Conservation (phyloP, 2,888 invertebrate species). For the Temnothorax rugatulus region DNA sequence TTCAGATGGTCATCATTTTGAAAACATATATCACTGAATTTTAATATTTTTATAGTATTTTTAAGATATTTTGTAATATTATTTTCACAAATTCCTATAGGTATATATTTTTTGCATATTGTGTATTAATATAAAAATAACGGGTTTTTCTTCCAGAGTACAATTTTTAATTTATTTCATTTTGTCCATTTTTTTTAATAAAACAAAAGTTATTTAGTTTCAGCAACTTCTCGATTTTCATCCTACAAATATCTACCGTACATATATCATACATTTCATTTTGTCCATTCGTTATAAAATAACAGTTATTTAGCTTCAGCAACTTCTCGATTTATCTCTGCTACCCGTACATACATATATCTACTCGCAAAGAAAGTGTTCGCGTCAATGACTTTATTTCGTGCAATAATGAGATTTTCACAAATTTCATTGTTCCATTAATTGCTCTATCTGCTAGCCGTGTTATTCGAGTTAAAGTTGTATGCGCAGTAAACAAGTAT, state of each 20-base stretch:
- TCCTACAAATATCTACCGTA: too few relatives aligned
- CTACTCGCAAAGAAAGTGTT: neutral
- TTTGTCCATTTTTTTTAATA: too few relatives aligned
- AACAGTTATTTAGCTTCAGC: neutral
- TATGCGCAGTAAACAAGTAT: slow-evolving; percentile 21
- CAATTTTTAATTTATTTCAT: neutral
- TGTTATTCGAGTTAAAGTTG: slow-evolving; percentile 31
- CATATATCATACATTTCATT: neutral
- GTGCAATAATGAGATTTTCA: slow-evolving; percentile 17
- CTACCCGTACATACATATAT: too few relatives aligned
- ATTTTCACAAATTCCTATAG: neutral
- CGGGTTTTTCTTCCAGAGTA: neutral
- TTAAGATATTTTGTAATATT: neutral
- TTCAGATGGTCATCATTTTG: neutral
- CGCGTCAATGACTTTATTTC: neutral
- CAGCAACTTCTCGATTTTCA: too few relatives aligned
- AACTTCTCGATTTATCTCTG: neutral
- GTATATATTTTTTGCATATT: neutral
- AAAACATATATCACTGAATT: neutral
- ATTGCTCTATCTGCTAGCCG: neutral
- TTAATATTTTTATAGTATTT: neutral
- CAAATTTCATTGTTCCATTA: slow-evolving; percentile 20
- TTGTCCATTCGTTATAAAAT: neutral
- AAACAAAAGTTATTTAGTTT: too few relatives aligned
- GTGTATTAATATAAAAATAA: neutral